A percentile compares a stretch with the other conserved stretches of the same genome.
phyloP scores from a whole-genome alignment of 2,113 vertebrate species.

The Ciconia maguari region DNA sequence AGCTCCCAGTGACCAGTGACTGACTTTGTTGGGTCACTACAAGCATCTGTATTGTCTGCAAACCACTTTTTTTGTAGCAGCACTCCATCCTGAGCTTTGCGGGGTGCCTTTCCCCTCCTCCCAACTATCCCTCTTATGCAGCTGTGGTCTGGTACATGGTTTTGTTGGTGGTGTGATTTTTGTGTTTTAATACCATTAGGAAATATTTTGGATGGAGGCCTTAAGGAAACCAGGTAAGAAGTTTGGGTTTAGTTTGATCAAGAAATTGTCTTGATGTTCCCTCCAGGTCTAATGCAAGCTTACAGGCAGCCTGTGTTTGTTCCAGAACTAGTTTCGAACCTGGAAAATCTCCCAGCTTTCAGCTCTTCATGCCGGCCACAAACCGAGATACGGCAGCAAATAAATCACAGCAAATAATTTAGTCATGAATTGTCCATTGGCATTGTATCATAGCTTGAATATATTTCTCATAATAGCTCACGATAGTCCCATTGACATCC shows the following conservation, averaged over 20 bases:
- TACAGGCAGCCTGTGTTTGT: not conserved
- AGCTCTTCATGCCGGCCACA: not conserved
- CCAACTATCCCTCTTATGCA: not conserved
- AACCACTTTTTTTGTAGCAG: not conserved
- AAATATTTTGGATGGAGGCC: not conserved
- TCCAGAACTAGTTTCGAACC: not conserved
- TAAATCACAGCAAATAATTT: conserved; percentile 47
- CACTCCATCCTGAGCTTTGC: not conserved
- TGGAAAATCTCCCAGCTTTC: conserved; percentile 16
- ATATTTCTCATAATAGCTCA: conserved; percentile 57
- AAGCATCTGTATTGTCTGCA: not conserved
- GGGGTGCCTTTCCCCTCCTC: not conserved
- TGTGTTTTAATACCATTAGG: not conserved
- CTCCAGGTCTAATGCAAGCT: not conserved
- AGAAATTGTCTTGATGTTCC: not conserved
- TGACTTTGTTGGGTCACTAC: not conserved
- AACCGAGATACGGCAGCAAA: not conserved
- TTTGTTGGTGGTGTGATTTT: not conserved
- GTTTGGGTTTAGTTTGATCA: not conserved
- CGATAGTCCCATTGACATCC: conserved; percentile 56
- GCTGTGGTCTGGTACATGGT: not conserved
- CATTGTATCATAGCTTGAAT: conserved; percentile 58
- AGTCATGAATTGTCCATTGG: conserved; percentile 42
- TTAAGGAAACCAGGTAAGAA: not conserved
- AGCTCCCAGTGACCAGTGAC: not conserved